Evolutionary conservation across 2,797 vertebrate species (phyloP), one percentile per base, ranked within the genome.

Genomic region (Spheniscus humboldti): DNA sequence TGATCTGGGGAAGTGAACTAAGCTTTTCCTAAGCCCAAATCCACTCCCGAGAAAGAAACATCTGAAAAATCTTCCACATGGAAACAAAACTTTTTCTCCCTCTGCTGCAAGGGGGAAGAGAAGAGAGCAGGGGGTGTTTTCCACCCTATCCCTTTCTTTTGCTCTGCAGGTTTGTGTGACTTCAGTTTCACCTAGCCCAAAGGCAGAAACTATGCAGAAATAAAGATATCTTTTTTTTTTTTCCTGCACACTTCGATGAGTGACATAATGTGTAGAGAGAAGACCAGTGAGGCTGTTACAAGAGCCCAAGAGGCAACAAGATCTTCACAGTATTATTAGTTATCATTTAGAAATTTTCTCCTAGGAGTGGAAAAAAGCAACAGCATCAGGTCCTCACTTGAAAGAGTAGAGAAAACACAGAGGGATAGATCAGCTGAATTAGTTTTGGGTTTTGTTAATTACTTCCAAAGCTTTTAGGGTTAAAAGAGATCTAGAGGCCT

Each of bases 11-110:
- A 95, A 94, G 87, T 79, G 85, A 92, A 71, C 52, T 85, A 84
- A 97, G 69, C 83, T 94, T 95, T 92, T 88, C 52, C 66, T 92
- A 91, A 94, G 52, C 82, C 55, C n/a, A 24, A 73, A 11, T 53
- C 79, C 87, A 84, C 31, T 84, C 91, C 56, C 30, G 7, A 79
- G 47, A 79, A 91, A 87, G 52, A 94, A 96, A 90, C 12, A 73
- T 73, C 39, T 88, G 62, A 97, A 96, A 92, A 94, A 90, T 76
- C 74, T 86, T 92, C 28, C 37, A 52, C n/a, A n/a, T 23, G 19
- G 75, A 96, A 91, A 84, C 11, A 73, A 68, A 63, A 23, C 6
- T 3, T 83, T 82, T 88, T 78, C 43, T 84, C 39, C 23, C 45
- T 53, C n/a, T 88, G 33, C 33, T 80, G 39, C 30, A 85, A 86